Evolutionary conservation across 2,888 invertebrate species (phyloP), one percentile per base, ranked within the genome.

Genomic region (Hirudinaria manillensis): DNA sequence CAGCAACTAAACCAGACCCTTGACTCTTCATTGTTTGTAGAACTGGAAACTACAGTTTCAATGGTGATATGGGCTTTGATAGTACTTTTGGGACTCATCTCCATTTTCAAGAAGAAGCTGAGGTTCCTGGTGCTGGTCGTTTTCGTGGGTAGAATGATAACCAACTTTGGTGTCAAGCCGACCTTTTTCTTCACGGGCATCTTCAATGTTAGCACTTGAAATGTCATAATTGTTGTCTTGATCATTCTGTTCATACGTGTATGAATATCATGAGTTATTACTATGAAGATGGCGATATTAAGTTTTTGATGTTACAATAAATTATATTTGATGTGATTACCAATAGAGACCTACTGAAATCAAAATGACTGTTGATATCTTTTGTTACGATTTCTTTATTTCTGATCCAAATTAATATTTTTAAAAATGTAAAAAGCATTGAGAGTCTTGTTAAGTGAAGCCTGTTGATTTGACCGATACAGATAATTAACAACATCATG

Each of bases 401-500:
- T 6, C 45, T 45, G 45, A 16, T 16, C 13, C 45, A 45, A 45
- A 45, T 45, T 45, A 45, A 2, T 45, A 7, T 45, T 45, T 45
- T 45, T 2, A 1, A 2, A 16, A 45, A 45, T 45, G 45, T 10
- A 1, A 45, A 45, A 45, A n/a, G n/a, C n/a, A 16, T 45, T 45
- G 45, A 4, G 10, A 45, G 10, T 16, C 10, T 45, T 45, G 16
- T 4, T 2, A 45, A 45, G n/a, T 7, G 16, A 45, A 10, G 16
- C 10, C 38, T 38, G 38, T 38, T 38, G 3, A 45, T 6, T 45
- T 45, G 16, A 45, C 45, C 45, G 16, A 45, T 45, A 10, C 87
- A 94, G 93, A 90, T 95, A 79, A 87, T 93, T 79, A 90, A 98
- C 80, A 97, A 97, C 87, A 90, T 91, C 79, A 89, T 99, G 78